phyloP scores from a whole-genome alignment of 2,888 invertebrate genomes.

The Acleris cristana region DNA sequence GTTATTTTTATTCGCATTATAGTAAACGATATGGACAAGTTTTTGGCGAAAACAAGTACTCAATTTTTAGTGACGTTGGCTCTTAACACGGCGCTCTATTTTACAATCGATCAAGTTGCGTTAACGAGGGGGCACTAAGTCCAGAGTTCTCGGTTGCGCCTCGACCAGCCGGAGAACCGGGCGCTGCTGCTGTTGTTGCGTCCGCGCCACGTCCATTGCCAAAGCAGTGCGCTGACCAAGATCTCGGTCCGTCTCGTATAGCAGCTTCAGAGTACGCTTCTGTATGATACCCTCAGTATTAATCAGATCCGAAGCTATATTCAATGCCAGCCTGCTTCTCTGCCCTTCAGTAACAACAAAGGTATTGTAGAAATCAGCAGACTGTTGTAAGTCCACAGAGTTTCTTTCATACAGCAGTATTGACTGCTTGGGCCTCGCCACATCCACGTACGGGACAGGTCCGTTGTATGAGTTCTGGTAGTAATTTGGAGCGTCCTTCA shows the following conservation, averaged over 20 bases:
- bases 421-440: conserved; percentile 50
- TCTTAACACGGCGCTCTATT: no score
- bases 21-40: no score
- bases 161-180: conserved; percentile 2
- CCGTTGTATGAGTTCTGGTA: conserved; percentile 97
- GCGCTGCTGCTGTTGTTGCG: background rate
- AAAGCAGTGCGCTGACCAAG: conserved; percentile 8
- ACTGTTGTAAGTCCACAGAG: conserved; percentile 80
- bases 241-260: conserved; percentile 4
- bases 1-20: no score
- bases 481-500: conserved; percentile 95
- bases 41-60: no score
- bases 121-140: background rate
- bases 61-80: no score
- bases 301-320: background rate
- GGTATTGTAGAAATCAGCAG: conserved; percentile 86
- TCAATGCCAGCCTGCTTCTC: conserved; percentile 11
- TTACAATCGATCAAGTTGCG: background rate
- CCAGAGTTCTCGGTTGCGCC: conserved; percentile 2
- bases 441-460: conserved; percentile 86
- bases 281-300: background rate
- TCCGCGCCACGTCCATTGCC: background rate
- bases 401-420: conserved; percentile 50
- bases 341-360: conserved; percentile 11
- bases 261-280: background rate